Evolutionary conservation across 2,113 vertebrate species (phyloP).

Genomic region (Phylloscopus whistleri): DNA sequence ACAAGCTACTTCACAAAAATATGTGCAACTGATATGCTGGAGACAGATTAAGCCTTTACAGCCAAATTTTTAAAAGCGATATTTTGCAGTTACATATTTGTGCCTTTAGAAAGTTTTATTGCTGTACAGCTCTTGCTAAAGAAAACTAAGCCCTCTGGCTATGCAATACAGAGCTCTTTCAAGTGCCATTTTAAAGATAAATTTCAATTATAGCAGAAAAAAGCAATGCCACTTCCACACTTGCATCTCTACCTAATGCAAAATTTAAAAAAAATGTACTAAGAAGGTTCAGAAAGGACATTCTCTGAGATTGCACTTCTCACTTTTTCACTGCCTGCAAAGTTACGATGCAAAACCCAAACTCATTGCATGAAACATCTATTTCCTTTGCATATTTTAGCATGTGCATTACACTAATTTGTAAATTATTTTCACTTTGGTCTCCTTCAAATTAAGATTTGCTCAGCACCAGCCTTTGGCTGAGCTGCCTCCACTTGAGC

Average conservation of each 20-base stretch:
- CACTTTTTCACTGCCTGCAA: neutral
- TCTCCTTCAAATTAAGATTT: neutral
- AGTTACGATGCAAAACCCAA: rapidly evolving
- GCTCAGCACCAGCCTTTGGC: neutral
- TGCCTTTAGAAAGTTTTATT: neutral
- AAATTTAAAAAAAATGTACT: neutral
- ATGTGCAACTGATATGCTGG: rapidly evolving
- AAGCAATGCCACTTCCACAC: neutral
- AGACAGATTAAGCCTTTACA: neutral
- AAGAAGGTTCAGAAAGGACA: neutral
- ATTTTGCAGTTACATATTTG: neutral
- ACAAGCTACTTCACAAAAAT: neutral
- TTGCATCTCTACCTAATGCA: neutral
- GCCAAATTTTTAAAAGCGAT: neutral
- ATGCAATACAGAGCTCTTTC: neutral
- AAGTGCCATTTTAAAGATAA: neutral
- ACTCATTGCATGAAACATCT: rapidly evolving
- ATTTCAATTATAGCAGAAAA: neutral
- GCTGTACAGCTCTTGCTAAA: neutral
- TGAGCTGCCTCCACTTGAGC: neutral
- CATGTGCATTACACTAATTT: neutral
- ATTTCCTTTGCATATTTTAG: neutral
- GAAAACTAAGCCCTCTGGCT: neutral
- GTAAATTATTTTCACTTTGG: neutral
- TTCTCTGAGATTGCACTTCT: neutral